These are phyloP conservation scores for Andricus grossulariae DNA, from an alignment of 1,140 invertebrate species.

Conservation along the genomic window DNA sequence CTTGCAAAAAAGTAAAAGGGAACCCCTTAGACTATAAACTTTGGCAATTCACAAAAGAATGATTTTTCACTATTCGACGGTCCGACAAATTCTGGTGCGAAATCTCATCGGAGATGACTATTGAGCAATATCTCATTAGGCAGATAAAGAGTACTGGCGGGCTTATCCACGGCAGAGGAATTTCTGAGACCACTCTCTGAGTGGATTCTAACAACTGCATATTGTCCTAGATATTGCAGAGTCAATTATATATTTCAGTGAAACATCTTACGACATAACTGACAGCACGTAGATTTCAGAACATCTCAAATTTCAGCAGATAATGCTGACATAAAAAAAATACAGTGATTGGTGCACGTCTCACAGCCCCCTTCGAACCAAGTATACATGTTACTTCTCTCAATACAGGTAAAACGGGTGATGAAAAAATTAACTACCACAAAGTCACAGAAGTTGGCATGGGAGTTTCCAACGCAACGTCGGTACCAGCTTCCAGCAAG, in stretches of 20 bases:
- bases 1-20: slow-evolving; percentile 24
- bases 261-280: slow-evolving; percentile 53
- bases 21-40: slow-evolving; percentile 47
- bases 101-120: slow-evolving; percentile 65
- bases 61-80: slow-evolving; percentile 65
- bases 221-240: slow-evolving; percentile 55
- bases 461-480: too few relatives aligned
- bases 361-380: neutral
- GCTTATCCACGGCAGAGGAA: slow-evolving; percentile 52
- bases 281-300: slow-evolving; percentile 65
- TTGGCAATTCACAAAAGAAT: slow-evolving; percentile 55
- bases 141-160: slow-evolving; percentile 63
- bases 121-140: slow-evolving; percentile 65
- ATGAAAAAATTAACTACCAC: too few relatives aligned
- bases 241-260: slow-evolving; percentile 58
- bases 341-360: neutral
- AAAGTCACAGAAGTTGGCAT: too few relatives aligned
- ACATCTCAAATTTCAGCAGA: slow-evolving; percentile 58
- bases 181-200: slow-evolving; percentile 50
- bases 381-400: neutral
- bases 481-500: too few relatives aligned
- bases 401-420: neutral
- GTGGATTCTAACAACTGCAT: slow-evolving; percentile 48
- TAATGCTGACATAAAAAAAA: slow-evolving; percentile 47
- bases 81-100: slow-evolving; percentile 71